Evolutionary conservation across 2,113 vertebrate species (phyloP).

Genomic region (Thunnus thynnus): DNA sequence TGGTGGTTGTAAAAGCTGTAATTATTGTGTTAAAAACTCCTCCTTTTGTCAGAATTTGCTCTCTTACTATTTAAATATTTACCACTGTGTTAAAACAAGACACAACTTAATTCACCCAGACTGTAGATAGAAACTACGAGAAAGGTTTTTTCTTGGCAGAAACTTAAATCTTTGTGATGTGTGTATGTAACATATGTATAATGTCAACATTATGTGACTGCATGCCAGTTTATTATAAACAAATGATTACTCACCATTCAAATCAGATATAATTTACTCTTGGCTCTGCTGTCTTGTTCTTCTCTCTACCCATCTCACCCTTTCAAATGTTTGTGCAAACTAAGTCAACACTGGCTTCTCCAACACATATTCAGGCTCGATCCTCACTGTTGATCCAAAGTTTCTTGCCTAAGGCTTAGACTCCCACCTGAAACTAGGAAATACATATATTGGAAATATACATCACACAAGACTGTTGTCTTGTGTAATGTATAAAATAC

Average conservation of each 20-base stretch:
- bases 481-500: background rate
- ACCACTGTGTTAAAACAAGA: background rate
- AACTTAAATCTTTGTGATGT: no score
- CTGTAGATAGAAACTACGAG: background rate
- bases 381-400: constrained; percentile 1
- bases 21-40: background rate
- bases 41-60: background rate
- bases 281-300: background rate
- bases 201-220: constrained; percentile 3
- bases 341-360: constrained; percentile 29
- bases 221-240: background rate
- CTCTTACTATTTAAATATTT: background rate
- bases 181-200: no score
- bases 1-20: background rate
- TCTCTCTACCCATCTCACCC: constrained; percentile 1
- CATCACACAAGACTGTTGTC: background rate
- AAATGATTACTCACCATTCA: background rate
- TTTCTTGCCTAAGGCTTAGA: constrained; percentile 42
- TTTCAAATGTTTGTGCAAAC: constrained; percentile 40
- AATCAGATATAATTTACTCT: background rate
- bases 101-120: no score
- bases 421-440: constrained; percentile 5
- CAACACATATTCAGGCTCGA: constrained; percentile 17
- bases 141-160: background rate
- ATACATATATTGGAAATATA: background rate